phyloP scores from a whole-genome alignment of 2,888 invertebrate species.

The Ecdyonurus torrentis region DNA sequence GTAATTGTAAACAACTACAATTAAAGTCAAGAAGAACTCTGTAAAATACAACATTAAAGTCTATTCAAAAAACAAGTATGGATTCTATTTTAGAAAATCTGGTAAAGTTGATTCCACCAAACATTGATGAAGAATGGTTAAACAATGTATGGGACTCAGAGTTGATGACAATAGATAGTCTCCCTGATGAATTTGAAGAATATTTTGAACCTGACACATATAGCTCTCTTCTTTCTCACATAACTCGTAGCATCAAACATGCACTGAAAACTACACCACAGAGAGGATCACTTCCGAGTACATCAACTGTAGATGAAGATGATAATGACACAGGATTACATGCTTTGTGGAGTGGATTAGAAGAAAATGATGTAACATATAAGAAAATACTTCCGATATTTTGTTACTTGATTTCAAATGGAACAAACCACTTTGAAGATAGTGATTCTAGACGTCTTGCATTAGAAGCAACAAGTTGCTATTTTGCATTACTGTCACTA shows the following conservation, averaged over 20 bases:
- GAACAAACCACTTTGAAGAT: background rate
- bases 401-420: background rate
- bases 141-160: background rate
- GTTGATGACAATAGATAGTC: background rate
- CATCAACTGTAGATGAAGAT: background rate
- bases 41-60: no score
- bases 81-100: background rate
- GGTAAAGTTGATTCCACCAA: background rate
- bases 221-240: background rate
- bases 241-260: background rate
- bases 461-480: background rate
- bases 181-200: background rate
- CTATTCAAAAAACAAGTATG: slow-evolving; percentile 24
- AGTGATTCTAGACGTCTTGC: background rate
- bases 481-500: background rate
- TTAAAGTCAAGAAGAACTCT: no score
- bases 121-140: background rate
- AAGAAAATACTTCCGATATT: background rate
- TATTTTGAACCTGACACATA: background rate
- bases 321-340: background rate
- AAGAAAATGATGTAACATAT: background rate
- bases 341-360: background rate
- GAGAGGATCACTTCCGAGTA: background rate
- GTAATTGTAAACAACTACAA: no score
- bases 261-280: background rate